phyloP scores from a whole-genome alignment of 2,113 vertebrate species.

The Calcarius ornatus region DNA sequence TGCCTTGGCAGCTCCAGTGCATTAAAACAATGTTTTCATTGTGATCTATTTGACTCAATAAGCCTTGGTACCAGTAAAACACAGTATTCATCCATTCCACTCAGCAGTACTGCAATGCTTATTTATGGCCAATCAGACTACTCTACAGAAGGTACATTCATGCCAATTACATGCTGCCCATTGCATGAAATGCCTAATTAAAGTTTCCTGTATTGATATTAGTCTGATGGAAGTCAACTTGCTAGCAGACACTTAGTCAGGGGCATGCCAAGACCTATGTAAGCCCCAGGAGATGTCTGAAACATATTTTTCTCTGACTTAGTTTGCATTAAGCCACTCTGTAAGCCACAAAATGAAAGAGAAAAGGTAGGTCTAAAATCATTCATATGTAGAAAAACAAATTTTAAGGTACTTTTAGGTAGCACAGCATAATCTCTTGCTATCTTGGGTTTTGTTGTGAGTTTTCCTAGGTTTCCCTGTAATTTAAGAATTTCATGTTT shows the following conservation, averaged over 20 bases:
- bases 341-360: neutral
- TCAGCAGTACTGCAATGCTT: neutral
- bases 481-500: neutral
- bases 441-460: neutral
- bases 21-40: neutral
- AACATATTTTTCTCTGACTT: neutral
- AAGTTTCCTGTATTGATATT: slow-evolving; percentile 5
- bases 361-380: neutral
- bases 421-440: neutral
- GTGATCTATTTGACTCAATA: neutral
- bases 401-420: neutral
- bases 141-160: neutral
- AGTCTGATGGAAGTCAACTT: neutral
- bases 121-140: neutral
- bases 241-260: neutral
- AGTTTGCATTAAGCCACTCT: neutral
- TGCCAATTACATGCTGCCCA: neutral
- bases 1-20: neutral
- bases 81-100: neutral
- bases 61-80: neutral
- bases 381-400: neutral
- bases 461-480: neutral
- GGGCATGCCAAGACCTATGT: neutral
- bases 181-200: slow-evolving; percentile 17
- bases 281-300: neutral